These are phyloP conservation scores for Paradoxurus hermaphroditus DNA, from an alignment of 2,113 vertebrate genomes.

Conservation along the genomic window DNA sequence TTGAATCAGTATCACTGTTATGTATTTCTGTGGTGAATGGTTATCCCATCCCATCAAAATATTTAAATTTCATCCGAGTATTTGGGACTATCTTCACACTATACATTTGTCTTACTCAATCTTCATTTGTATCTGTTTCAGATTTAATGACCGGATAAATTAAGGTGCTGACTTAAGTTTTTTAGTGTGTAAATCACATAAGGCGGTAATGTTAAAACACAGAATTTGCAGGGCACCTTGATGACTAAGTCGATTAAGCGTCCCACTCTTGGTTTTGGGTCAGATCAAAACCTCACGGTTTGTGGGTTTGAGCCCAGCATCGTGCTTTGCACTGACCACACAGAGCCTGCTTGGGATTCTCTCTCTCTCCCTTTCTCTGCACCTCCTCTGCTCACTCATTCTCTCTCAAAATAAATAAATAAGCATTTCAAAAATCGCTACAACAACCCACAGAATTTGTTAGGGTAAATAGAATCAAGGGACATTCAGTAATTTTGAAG, in stretches of 20 bases:
- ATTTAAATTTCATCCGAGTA: slow-evolving; percentile 12
- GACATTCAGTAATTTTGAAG: not conserved
- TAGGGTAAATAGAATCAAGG: not conserved
- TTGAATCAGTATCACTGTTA: not conserved
- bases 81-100: not conserved
- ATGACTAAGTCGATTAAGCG: no score
- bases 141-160: not conserved
- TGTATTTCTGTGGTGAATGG: not conserved
- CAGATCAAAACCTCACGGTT: no score
- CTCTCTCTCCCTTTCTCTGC: no score
- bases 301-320: no score
- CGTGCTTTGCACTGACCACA: no score
- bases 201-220: not conserved
- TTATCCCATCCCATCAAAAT: not conserved
- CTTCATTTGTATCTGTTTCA: slow-evolving; percentile 9
- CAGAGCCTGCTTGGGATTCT: no score
- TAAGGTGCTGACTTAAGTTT: not conserved
- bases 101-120: not conserved
- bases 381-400: no score
- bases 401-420: no score
- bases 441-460: not conserved
- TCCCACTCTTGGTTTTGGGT: no score
- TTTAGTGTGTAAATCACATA: not conserved
- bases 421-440: no score
- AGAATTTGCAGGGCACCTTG: not conserved